Percentiles rank a stretch among this genome's conserved stretches.
These are phyloP conservation scores for Leuciscus waleckii DNA, from an alignment of 2,797 vertebrate genomes.

Conservation along the genomic window DNA sequence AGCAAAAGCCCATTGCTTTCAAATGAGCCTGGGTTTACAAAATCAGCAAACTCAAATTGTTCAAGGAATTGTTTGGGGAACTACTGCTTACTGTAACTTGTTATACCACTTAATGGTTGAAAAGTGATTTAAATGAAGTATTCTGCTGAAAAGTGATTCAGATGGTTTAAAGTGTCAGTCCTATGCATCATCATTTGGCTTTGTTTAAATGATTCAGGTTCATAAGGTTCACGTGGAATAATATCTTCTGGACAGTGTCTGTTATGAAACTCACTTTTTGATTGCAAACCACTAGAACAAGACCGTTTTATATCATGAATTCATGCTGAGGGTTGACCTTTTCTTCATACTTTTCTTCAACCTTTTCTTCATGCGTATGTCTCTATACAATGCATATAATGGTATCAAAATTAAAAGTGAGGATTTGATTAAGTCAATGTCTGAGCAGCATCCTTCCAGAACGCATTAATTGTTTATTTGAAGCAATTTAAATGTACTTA, in stretches of 20 bases:
- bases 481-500: slow-evolving; percentile 27
- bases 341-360: too few species aligned
- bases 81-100: not conserved
- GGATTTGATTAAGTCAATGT: not conserved
- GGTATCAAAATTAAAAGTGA: not conserved
- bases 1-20: slow-evolving; percentile 9
- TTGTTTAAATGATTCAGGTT: not conserved
- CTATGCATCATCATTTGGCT: not conserved
- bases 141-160: not conserved
- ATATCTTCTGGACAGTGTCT: not conserved
- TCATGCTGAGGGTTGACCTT: not conserved
- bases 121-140: not conserved
- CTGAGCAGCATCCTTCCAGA: slow-evolving; percentile 14
- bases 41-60: not conserved
- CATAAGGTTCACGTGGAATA: not conserved
- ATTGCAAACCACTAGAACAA: not conserved
- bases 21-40: slow-evolving; percentile 2
- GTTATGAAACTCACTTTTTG: not conserved
- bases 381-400: not conserved
- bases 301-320: not conserved
- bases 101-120: not conserved
- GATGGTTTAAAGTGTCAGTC: not conserved
- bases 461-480: not conserved
- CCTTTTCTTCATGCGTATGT: not conserved
- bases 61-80: not conserved